phyloP scores from a whole-genome alignment of 1,140 invertebrate species.

The Scylla paramamosain region DNA sequence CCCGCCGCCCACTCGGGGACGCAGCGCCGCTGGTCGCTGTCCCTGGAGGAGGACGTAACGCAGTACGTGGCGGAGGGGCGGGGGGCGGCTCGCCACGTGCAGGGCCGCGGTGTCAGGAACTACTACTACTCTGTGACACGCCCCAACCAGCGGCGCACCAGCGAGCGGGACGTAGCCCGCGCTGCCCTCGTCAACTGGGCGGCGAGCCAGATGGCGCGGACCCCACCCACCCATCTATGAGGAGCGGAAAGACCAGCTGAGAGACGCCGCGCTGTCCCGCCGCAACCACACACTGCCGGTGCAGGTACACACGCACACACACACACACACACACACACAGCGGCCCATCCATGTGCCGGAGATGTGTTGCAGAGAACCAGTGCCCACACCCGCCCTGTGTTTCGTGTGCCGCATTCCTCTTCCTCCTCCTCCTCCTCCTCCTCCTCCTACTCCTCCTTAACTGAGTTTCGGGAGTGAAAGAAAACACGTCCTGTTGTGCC shows the following conservation, averaged over 20 bases:
- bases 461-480: too few relatives aligned
- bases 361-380: too few relatives aligned
- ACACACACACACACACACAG: background rate
- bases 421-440: background rate
- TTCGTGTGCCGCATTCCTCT: too few relatives aligned
- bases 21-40: slow-evolving; percentile 10
- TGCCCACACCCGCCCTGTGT: too few relatives aligned
- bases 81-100: background rate
- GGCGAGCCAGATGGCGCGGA: background rate
- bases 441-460: too few relatives aligned
- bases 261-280: background rate
- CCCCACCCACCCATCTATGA: slow-evolving; percentile 13
- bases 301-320: slow-evolving; percentile 10
- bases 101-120: background rate
- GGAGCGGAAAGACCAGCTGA: slow-evolving; percentile 22
- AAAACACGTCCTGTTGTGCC: too few relatives aligned
- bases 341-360: too few relatives aligned
- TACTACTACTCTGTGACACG: background rate
- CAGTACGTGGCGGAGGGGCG: background rate
- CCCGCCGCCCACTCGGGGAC: background rate
- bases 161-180: slow-evolving; percentile 1
- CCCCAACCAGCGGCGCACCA: background rate
- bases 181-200: slow-evolving; percentile 36
- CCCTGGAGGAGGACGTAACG: background rate
- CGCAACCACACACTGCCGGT: background rate